Conservation (phyloP, 2,888 invertebrate species). For the Strigamia maritima region DNA sequence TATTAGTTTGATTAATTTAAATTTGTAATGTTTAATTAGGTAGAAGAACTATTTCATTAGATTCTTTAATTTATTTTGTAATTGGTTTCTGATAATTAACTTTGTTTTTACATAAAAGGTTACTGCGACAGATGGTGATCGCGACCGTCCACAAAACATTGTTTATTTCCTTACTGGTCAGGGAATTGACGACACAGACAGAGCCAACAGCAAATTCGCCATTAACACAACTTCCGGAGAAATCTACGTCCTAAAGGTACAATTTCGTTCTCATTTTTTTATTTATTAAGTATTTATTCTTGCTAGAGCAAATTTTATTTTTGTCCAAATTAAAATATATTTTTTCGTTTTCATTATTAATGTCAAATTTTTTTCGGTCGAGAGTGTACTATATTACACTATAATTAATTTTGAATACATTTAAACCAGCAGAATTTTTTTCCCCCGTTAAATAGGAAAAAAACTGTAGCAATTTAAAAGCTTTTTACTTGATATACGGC, state of each 20-base stretch:
- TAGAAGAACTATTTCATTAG: background rate
- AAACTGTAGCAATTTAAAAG: background rate
- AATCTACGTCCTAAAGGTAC: constrained; percentile 90
- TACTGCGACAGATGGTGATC: constrained; percentile 92
- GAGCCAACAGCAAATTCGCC: constrained; percentile 92
- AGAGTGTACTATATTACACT: background rate
- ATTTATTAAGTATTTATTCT: too few species aligned
- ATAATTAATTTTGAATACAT: background rate
- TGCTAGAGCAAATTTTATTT: background rate
- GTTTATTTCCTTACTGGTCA: constrained; percentile 94
- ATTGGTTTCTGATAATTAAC: constrained; percentile 9
- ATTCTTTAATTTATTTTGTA: constrained; percentile 2
- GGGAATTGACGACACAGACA: constrained; percentile 92
- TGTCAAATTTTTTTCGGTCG: background rate
- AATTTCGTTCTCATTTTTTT: constrained; percentile 45
- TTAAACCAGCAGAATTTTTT: background rate
- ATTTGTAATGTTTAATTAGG: background rate
- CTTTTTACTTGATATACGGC: background rate
- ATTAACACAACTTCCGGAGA: constrained; percentile 93
- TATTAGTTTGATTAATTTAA: background rate
- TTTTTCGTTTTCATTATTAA: background rate
- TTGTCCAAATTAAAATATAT: background rate
- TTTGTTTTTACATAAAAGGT: constrained; percentile 62
- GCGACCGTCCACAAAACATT: constrained; percentile 89
- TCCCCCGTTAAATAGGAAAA: background rate